phyloP scores from a whole-genome alignment of 2,888 invertebrate genomes.

The Brenthis ino region DNA sequence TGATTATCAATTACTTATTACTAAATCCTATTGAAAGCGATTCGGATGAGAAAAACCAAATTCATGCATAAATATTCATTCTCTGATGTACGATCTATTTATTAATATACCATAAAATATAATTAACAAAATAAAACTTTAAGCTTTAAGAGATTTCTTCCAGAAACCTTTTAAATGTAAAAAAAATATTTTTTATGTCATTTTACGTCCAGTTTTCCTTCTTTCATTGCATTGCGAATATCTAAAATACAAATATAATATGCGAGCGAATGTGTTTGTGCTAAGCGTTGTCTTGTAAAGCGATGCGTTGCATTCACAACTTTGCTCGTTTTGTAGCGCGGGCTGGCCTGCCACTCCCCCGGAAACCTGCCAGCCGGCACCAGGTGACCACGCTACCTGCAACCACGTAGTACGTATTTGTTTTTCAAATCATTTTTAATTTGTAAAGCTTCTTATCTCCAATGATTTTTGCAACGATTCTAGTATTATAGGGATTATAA shows the following conservation, averaged over 20 bases:
- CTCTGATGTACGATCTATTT: too few species aligned
- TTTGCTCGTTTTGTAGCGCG: conserved; percentile 69
- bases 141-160: not conserved
- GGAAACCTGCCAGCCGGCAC: conserved; percentile 62
- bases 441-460: too few species aligned
- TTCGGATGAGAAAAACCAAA: too few species aligned
- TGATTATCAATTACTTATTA: too few species aligned
- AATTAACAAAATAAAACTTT: too few species aligned
- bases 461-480: too few species aligned
- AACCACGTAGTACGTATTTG: conserved; percentile 71
- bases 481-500: too few species aligned
- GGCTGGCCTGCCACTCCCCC: conserved; percentile 71
- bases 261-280: conserved; percentile 28
- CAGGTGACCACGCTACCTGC: conserved; percentile 50
- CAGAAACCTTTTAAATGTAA: too few species aligned
- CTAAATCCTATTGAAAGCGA: too few species aligned
- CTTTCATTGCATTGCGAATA: conserved; percentile 26
- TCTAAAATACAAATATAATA: conserved; percentile 14
- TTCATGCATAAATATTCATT: too few species aligned
- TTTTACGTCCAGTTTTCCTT: not conserved
- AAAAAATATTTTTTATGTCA: too few species aligned
- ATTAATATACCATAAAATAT: too few species aligned
- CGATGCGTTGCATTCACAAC: conserved; percentile 45
- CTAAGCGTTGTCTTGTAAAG: conserved; percentile 34
- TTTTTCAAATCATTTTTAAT: not conserved